These are phyloP conservation scores for Andrena trimmerana DNA, from an alignment of 2,888 invertebrate genomes.

Conservation along the genomic window DNA sequence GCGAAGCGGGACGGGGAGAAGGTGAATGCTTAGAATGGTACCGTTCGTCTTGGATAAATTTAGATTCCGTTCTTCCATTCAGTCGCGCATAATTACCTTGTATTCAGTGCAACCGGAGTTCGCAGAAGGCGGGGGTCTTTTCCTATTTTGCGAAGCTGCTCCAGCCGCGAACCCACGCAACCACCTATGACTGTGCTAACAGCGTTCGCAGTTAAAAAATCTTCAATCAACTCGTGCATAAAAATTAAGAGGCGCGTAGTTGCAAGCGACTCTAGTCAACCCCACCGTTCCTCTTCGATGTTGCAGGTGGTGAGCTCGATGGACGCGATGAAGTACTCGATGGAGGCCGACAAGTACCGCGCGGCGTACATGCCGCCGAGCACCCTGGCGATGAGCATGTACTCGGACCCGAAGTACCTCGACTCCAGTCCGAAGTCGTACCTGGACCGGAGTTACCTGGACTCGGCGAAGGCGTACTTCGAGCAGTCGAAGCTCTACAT, in stretches of 20 bases:
- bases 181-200: too few species aligned
- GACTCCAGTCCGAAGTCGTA: slow-evolving; percentile 87
- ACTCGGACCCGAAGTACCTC: slow-evolving; percentile 90
- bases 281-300: slow-evolving; percentile 70
- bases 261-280: slow-evolving; percentile 8
- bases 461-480: slow-evolving; percentile 91
- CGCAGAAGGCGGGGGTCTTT: too few species aligned
- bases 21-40: neutral
- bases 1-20: neutral
- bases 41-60: too few species aligned
- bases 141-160: too few species aligned
- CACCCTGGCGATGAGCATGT: slow-evolving; percentile 90
- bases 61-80: too few species aligned
- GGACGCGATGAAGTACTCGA: slow-evolving; percentile 92
- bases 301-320: slow-evolving; percentile 91
- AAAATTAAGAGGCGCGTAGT: neutral
- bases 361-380: slow-evolving; percentile 89
- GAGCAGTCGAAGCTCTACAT: slow-evolving; percentile 90
- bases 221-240: neutral
- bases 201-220: too few species aligned
- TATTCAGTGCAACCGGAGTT: slow-evolving; percentile 1
- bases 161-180: too few species aligned
- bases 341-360: slow-evolving; percentile 92
- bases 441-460: slow-evolving; percentile 89
- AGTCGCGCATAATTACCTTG: too few species aligned